Evolutionary conservation across 2,113 vertebrate genomes (phyloP).

Genomic region (Megaceryle maxima): DNA sequence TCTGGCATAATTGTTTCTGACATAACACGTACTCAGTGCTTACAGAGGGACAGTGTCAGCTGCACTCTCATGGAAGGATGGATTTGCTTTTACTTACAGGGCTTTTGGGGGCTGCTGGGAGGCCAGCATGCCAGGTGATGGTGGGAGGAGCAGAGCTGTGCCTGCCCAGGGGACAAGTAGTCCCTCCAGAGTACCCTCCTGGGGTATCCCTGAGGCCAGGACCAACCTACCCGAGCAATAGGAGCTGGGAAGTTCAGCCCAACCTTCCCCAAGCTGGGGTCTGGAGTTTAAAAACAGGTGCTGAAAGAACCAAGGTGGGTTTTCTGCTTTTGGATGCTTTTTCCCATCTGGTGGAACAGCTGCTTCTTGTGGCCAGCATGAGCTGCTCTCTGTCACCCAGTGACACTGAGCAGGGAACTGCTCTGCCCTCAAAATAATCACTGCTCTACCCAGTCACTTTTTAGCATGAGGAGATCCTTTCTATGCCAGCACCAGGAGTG

Average conservation of each 20-base stretch:
- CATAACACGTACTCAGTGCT: fast-evolving
- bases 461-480: not conserved
- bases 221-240: fast-evolving
- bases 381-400: not conserved
- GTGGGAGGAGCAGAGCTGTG: not conserved
- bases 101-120: not conserved
- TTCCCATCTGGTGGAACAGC: not conserved
- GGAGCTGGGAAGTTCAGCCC: not conserved
- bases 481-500: fast-evolving
- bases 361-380: not conserved
- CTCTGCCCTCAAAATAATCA: not conserved
- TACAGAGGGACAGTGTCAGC: not conserved
- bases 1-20: not conserved
- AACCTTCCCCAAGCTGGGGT: not conserved
- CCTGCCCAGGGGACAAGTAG: not conserved
- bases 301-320: not conserved
- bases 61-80: not conserved
- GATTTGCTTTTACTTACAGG: not conserved
- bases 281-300: not conserved
- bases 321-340: not conserved
- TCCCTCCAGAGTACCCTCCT: not conserved
- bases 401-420: not conserved
- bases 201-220: not conserved
- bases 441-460: not conserved
- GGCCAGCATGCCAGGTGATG: fast-evolving